Evolutionary conservation across 2,888 invertebrate species (phyloP).

Genomic region (Notocelia uddmanniana): DNA sequence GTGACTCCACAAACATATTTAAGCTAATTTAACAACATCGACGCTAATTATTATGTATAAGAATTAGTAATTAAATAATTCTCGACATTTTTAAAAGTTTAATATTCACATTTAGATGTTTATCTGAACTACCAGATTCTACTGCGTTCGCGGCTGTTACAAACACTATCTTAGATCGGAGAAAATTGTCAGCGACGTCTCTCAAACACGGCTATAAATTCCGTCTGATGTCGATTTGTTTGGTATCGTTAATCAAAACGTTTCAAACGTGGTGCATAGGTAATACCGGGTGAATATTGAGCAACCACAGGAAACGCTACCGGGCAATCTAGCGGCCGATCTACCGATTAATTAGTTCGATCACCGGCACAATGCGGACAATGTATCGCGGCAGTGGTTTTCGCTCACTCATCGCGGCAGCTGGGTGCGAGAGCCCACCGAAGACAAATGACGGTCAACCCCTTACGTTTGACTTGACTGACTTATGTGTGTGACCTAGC

Average conservation of each 20-base stretch:
- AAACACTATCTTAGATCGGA: conserved; percentile 37
- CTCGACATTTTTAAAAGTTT: conserved; percentile 23
- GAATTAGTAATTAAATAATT: conserved; percentile 35
- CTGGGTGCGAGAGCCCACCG: conserved; percentile 53
- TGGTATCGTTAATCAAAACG: conserved; percentile 77
- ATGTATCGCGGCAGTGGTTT: conserved; percentile 75
- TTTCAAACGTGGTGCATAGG: conserved; percentile 65
- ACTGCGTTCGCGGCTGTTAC: conserved; percentile 25
- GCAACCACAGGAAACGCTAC: conserved; percentile 83
- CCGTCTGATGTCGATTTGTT: conserved; percentile 43
- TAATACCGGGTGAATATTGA: conserved; percentile 75
- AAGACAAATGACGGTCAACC: conserved; percentile 67
- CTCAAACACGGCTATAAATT: conserved; percentile 33
- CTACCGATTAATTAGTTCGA: conserved; percentile 83
- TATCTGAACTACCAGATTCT: conserved; percentile 35
- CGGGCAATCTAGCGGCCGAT: conserved; percentile 78
- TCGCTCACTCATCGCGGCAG: conserved; percentile 81
- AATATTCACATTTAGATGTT: conserved; percentile 37
- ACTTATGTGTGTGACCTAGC: background rate
- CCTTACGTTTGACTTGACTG: conserved; percentile 21
- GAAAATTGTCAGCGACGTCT: conserved; percentile 40
- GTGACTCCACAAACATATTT: conserved; percentile 58
- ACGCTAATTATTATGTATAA: conserved; percentile 37
- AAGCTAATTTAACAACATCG: conserved; percentile 33
- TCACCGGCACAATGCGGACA: conserved; percentile 77